These are phyloP conservation scores for Zoanthus gigantus DNA, from an alignment of 92 coral and sea anemone species.

Conservation along the genomic window DNA sequence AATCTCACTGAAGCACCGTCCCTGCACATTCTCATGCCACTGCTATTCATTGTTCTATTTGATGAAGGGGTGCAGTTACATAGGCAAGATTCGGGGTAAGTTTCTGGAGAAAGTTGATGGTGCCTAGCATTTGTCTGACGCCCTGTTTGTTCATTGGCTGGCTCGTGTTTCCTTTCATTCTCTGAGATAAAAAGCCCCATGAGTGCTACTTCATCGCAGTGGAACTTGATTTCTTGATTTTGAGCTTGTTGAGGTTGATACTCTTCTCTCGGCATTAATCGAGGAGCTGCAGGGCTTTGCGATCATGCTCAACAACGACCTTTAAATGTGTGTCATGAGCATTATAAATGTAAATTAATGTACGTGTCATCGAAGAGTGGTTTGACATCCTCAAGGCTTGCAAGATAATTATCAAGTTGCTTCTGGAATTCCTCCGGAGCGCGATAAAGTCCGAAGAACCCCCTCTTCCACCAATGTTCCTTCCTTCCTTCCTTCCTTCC, in stretches of 20 bases:
- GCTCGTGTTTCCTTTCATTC: constrained; percentile 36
- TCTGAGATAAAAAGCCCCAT: constrained; percentile 32
- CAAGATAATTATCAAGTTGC: not conserved
- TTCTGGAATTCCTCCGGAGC: not conserved
- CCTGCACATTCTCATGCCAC: not conserved
- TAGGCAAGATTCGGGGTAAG: constrained; percentile 23
- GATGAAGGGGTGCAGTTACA: constrained; percentile 9
- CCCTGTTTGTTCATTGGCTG: constrained; percentile 39
- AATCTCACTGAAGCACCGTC: too few relatives aligned
- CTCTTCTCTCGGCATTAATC: not conserved
- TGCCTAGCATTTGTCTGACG: constrained; percentile 29
- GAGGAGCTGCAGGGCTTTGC: constrained; percentile 10
- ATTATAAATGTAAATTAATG: not conserved
- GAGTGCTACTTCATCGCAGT: constrained; percentile 16
- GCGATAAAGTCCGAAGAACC: not conserved
- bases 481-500: too few relatives aligned
- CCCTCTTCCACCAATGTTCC: not conserved
- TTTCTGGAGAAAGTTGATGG: not conserved
- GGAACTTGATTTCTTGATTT: not conserved
- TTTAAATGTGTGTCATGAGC: not conserved
- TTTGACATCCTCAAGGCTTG: not conserved
- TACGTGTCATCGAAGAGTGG: not conserved
- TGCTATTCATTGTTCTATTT: not conserved
- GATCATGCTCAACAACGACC: not conserved
- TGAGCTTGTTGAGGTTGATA: constrained; percentile 2